Base-by-base conservation (phyloP, 92 coral and sea anemone genomes). In the Zoanthus solanderi region DNA sequence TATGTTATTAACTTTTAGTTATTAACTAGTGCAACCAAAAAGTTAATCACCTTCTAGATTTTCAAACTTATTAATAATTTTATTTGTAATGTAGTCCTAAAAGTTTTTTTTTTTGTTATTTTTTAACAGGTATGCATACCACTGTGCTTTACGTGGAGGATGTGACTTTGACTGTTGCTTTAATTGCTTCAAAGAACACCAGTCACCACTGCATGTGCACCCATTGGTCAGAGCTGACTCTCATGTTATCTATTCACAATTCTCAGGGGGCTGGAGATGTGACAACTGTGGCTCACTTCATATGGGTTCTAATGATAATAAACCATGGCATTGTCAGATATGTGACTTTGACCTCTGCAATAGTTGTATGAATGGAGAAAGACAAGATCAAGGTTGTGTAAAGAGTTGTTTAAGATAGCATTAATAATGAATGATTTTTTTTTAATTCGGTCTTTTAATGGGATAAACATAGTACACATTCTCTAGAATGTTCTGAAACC, bases 201-300 rank as follows among this genome's bases (percentile, higher is more conserved):
- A 5, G 29, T 83, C 95, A 0, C 92, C 94, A 5, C 87, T 86
- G 15, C 99, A 97, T 84, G 60, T 34, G 6, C 99, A 97, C 68
- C 89, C 90, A 28, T 74, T 97, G 72, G 86, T 87, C 82, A 93
- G 90, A 66, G 99, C 97, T 9, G 94, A 95, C 80, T 90, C 99
- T 5, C 91, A 80, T 71, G 34, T 81, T 56, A 92, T 94, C 17
- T 97, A 97, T 90, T 76, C 80, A 2, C 81, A 87, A 56, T 97
- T 92, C 74, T 75, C 82, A 84, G 99, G 99, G 9, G 95, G 96
- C 15, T 97, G 99, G 99, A 61, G 92, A 31, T 97, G 99, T 91
- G 99, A 97, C 76, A 83, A 89, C 72, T 97, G 98, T 88, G 92
- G 90, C 18, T 88, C 93, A 9, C 61, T 90, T 10, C 93, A 91